Evolutionary conservation across 2,888 invertebrate species (phyloP).

Genomic region (Vannuccia rotundouncinata): DNA sequence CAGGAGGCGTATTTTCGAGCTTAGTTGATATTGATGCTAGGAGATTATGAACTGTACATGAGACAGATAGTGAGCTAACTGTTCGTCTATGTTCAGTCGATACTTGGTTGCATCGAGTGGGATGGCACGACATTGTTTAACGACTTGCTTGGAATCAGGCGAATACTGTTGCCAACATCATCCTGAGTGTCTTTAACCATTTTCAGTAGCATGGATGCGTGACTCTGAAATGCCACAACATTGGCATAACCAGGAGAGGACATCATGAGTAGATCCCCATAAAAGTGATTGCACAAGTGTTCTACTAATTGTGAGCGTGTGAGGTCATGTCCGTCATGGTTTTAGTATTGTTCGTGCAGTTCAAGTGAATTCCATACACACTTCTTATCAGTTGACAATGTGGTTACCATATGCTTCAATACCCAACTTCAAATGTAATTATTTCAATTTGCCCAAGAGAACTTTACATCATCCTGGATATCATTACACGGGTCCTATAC

Average conservation of each 20-base stretch:
- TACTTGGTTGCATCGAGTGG: neutral
- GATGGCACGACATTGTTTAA: neutral
- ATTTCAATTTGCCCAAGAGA: neutral
- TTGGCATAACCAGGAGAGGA: neutral
- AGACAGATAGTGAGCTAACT: conserved; percentile 10
- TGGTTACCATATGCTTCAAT: too few species aligned
- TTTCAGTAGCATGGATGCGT: conserved; percentile 29
- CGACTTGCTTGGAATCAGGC: conserved; percentile 1
- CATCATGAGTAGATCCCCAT: neutral
- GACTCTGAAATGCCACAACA: neutral
- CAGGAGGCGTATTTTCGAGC: conserved; percentile 3
- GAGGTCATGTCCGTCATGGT: too few species aligned
- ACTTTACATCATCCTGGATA: neutral
- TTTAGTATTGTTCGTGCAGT: too few species aligned
- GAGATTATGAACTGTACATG: conserved; percentile 3
- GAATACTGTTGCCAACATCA: neutral
- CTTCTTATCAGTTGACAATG: too few species aligned
- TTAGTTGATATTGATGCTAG: conserved; percentile 2
- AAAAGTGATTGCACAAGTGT: too few species aligned
- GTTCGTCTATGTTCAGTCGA: neutral
- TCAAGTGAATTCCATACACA: neutral
- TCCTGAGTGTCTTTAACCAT: conserved; percentile 24
- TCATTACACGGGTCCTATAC: neutral
- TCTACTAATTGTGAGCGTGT: too few species aligned
- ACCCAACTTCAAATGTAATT: neutral